Evolutionary conservation across 2,113 vertebrate species (phyloP).

Genomic region (Micromys minutus): DNA sequence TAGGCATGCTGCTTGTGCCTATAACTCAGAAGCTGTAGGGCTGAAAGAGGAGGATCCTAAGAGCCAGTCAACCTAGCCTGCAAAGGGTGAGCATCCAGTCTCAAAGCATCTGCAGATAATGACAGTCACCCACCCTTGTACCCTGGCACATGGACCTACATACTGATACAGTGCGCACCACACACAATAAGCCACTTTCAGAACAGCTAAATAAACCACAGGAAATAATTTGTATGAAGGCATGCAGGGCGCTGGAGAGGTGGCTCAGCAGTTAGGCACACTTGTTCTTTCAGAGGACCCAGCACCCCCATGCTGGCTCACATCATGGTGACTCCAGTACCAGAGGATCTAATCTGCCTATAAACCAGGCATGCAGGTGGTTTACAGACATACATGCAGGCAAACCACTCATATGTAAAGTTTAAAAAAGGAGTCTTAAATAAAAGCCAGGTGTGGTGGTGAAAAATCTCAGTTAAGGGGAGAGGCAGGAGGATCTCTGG

Average conservation of each 20-base stretch:
- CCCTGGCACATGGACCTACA: not conserved
- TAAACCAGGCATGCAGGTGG: not conserved
- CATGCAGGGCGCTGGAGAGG: not conserved
- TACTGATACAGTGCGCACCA: not conserved
- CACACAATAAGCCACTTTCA: not conserved
- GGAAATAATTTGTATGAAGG: conserved; percentile 11
- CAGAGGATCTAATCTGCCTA: not conserved
- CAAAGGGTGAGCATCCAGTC: not conserved
- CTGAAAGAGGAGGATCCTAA: not conserved
- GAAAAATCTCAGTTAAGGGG: not conserved
- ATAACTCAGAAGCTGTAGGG: not conserved
- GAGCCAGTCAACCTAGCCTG: not conserved
- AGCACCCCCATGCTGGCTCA: not conserved
- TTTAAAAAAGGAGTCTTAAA: not conserved
- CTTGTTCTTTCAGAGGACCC: not conserved
- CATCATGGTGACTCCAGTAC: not conserved
- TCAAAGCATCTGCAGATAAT: not conserved
- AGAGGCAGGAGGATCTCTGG: not conserved
- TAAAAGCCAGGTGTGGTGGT: not conserved
- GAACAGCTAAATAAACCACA: conserved; percentile 6
- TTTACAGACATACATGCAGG: not conserved
- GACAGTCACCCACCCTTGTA: not conserved
- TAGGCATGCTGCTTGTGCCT: not conserved
- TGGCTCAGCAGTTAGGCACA: not conserved
- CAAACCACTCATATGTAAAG: not conserved